Evolutionary conservation across 2,888 invertebrate genomes (phyloP).

Genomic region (Emmelina monodactyla): DNA sequence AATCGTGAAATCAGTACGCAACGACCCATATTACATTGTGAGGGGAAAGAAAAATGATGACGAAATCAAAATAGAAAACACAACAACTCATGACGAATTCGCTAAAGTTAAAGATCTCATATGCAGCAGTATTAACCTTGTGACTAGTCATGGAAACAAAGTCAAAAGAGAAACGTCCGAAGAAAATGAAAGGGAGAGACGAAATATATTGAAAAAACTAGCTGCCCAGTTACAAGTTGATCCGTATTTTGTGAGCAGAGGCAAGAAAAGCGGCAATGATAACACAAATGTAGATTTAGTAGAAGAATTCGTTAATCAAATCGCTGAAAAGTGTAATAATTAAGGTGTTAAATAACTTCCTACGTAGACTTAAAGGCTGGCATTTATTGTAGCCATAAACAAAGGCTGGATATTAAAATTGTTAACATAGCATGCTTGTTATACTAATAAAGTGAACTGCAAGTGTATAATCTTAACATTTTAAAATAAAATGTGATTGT

Average conservation of each 20-base stretch:
- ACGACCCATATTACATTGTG: constrained; percentile 60
- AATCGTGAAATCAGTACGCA: constrained; percentile 51
- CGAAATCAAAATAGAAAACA: constrained; percentile 20
- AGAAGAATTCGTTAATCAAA: constrained; percentile 34
- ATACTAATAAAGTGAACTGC: too few relatives aligned
- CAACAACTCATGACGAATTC: constrained; percentile 23
- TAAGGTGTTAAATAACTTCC: constrained; percentile 10
- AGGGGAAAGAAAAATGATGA: constrained; percentile 51
- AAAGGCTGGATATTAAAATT: constrained; percentile 1
- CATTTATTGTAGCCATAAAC: not conserved
- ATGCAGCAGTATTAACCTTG: constrained; percentile 36
- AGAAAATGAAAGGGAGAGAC: constrained; percentile 42
- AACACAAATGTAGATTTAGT: constrained; percentile 22
- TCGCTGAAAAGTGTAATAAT: constrained; percentile 38
- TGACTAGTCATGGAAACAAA: constrained; percentile 24
- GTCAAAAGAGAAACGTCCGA: constrained; percentile 32
- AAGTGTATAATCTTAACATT: too few relatives aligned
- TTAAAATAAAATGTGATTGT: too few relatives aligned
- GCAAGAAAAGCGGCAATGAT: constrained; percentile 34
- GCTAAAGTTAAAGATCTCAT: constrained; percentile 39
- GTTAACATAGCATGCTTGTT: too few relatives aligned
- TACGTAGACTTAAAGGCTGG: constrained; percentile 1
- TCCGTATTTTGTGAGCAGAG: constrained; percentile 53
- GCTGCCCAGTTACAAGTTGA: constrained; percentile 50
- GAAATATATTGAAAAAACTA: constrained; percentile 45